Percentiles rank a stretch among this genome's conserved stretches.
These are phyloP conservation scores for Gorsachius goisagi DNA, from an alignment of 2,113 vertebrate genomes.

Conservation along the genomic window DNA sequence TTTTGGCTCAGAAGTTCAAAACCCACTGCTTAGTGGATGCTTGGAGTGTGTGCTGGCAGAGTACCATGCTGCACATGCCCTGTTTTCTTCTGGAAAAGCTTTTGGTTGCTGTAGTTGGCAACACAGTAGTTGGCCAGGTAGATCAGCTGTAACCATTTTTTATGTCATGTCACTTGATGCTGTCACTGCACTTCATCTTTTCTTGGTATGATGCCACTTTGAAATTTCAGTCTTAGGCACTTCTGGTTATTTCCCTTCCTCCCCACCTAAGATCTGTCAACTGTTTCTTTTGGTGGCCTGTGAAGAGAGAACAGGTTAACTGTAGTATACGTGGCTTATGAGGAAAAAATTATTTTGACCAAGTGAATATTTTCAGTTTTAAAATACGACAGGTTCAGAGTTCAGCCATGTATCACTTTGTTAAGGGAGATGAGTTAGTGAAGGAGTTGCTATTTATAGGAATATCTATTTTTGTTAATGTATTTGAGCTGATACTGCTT, in stretches of 20 bases:
- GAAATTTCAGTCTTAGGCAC: neutral
- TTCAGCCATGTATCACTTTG: neutral
- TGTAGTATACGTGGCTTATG: neutral
- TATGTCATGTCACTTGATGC: neutral
- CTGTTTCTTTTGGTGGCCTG: neutral
- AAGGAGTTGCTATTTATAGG: neutral
- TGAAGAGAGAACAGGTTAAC: neutral
- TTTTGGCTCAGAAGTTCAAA: neutral
- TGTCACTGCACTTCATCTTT: neutral
- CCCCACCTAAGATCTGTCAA: neutral
- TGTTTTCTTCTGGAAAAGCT: neutral
- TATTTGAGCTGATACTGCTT: neutral
- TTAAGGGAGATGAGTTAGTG: neutral
- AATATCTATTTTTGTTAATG: neutral
- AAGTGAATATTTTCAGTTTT: neutral
- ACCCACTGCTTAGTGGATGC: neutral
- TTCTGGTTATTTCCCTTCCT: neutral
- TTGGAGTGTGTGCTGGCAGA: neutral
- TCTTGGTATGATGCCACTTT: neutral
- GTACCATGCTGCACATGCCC: neutral
- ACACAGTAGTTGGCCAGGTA: neutral
- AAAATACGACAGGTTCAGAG: neutral
- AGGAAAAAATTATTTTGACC: neutral
- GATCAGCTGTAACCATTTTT: neutral
- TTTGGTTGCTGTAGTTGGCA: neutral